Base-by-base conservation (phyloP, 2,113 vertebrate species). In the Callopanchax toddi region DNA sequence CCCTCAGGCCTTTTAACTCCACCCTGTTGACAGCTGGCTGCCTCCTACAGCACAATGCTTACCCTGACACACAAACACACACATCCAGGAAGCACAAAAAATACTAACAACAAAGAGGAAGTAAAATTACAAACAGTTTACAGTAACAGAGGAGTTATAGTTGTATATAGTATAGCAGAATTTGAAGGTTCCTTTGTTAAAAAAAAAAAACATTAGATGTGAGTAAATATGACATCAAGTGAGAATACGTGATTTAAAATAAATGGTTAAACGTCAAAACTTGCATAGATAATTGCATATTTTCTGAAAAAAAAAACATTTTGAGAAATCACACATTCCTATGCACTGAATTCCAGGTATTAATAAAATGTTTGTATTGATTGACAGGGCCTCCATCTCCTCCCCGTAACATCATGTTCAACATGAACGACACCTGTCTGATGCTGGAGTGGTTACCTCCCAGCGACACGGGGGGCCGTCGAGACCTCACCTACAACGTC, bases 371-470 rank as follows among this genome's bases (percentile, higher is more conserved):
- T 60, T 13, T 13, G 26, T 72, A 72, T 39, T 13, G 21, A 58
- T 74, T 66, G 67, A 10, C 89, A 96, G 94, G 94, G 6, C 94
- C 95, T 18, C 95, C 95, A 18, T 95, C 95, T 40, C 91, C 91
- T 65, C 92, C 93, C 0, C 92, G 92, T 37, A 93, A 97, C 61
- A 79, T 96, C 66, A 87, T 95, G 63, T 98, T 95, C 72, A 96
- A 94, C 89, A 92, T 98, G 79, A 98, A 98, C 1, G 95, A 98
- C 78, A 96, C 95, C 6, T 94, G 94, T 9, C 93, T 98, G 49
- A 89, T 95, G 90, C 85, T 98, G 87, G 96, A 98, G 83, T 98
- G 96, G 96, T 96, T 93, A 5, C 96, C 96, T 26, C 96, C 96
- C 1, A 95, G 92, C 17, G 96, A 97, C 81, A 95, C 92, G 0